phyloP scores from a whole-genome alignment of 1,140 invertebrate genomes.

The Cydia pomonella region DNA sequence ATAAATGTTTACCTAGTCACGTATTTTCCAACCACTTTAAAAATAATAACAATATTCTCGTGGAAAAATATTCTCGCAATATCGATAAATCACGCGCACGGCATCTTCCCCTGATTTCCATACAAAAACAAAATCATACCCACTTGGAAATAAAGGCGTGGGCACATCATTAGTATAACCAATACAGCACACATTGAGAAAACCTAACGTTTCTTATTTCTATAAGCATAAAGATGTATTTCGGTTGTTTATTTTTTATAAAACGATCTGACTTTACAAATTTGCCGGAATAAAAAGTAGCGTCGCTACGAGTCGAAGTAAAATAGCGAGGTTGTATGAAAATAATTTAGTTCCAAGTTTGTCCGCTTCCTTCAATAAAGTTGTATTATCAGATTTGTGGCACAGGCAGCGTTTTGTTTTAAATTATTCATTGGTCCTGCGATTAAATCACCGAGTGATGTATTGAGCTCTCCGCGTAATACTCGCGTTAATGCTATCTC shows the following conservation, averaged over 20 bases:
- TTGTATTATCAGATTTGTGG: conserved; percentile 1
- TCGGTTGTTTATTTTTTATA: not conserved
- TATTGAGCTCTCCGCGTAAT: conserved; percentile 35
- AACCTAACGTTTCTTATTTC: not conserved
- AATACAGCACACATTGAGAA: not conserved
- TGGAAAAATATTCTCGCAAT: conserved; percentile 24
- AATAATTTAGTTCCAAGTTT: not conserved
- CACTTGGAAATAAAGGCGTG: conserved; percentile 26
- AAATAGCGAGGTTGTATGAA: not conserved
- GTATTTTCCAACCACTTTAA: not conserved
- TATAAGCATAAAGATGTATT: not conserved
- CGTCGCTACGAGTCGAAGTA: not conserved
- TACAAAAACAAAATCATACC: conserved; percentile 32
- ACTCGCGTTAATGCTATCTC: conserved; percentile 23
- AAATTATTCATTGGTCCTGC: conserved; percentile 40
- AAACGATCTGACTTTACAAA: not conserved
- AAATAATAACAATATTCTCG: conserved; percentile 4
- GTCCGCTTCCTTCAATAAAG: not conserved
- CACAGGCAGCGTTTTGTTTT: conserved; percentile 31
- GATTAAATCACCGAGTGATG: conserved; percentile 44
- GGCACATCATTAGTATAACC: conserved; percentile 21
- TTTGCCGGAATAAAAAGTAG: not conserved
- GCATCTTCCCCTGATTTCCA: conserved; percentile 14
- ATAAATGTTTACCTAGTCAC: not conserved
- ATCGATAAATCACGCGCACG: conserved; percentile 32